A percentile compares a stretch with the other conserved stretches of the same genome.
These are phyloP conservation scores for Trididemnum miniatum DNA, from an alignment of 23 tunicate species.

Conservation along the genomic window DNA sequence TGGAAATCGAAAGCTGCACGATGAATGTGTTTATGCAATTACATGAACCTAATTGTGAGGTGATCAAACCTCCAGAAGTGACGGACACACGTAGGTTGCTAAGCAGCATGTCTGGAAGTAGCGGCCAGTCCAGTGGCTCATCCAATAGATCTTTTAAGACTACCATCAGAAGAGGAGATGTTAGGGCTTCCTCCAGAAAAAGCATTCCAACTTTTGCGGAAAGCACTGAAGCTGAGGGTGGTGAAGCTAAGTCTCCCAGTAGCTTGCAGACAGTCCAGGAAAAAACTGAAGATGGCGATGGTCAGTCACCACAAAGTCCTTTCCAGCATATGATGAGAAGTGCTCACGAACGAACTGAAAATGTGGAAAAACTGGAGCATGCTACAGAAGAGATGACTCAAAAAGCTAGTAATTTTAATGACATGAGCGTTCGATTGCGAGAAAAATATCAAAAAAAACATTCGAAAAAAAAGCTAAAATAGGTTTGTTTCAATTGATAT, in stretches of 20 bases:
- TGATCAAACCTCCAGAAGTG: slow-evolving; percentile 18
- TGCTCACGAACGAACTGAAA: slow-evolving; percentile 51
- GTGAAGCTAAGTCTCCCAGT: background rate
- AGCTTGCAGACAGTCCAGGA: slow-evolving; percentile 16
- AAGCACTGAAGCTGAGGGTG: slow-evolving; percentile 20
- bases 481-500: background rate
- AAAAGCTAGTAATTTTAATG: slow-evolving; percentile 68
- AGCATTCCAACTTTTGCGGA: slow-evolving; percentile 34
- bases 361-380: slow-evolving; percentile 43
- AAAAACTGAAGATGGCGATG: background rate
- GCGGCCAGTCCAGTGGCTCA: slow-evolving; percentile 9
- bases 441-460: slow-evolving; percentile 80
- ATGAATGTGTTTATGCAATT: slow-evolving; percentile 47
- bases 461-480: slow-evolving; percentile 20
- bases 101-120: slow-evolving; percentile 21
- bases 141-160: background rate
- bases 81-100: slow-evolving; percentile 26
- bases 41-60: slow-evolving; percentile 49
- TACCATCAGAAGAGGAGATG: slow-evolving; percentile 40
- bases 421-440: slow-evolving; percentile 49
- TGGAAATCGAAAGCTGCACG: slow-evolving; percentile 43
- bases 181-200: background rate
- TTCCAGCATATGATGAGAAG: slow-evolving; percentile 39
- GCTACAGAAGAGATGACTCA: slow-evolving; percentile 76
- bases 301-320: background rate